phyloP scores from a whole-genome alignment of 2,888 invertebrate genomes.

The Drepanosiphum platanoidis region DNA sequence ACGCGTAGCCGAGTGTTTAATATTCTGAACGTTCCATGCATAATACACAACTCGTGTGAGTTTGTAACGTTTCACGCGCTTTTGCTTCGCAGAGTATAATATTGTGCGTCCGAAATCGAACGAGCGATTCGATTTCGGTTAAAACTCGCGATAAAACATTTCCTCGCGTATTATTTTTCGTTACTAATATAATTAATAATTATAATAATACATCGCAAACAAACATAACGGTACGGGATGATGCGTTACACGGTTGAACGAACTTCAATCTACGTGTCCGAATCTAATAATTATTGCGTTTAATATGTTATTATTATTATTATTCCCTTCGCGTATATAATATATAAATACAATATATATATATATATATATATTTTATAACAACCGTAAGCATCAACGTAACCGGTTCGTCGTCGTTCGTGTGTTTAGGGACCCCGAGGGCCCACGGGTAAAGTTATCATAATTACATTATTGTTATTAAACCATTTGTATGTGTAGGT shows the following conservation, averaged over 20 bases:
- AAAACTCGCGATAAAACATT: conserved; percentile 34
- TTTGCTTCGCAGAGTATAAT: not conserved
- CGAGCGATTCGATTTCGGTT: not conserved
- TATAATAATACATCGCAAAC: conserved; percentile 2
- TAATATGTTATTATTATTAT: conserved; percentile 14
- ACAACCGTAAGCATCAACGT: conserved; percentile 37
- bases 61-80: not conserved
- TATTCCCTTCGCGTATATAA: conserved; percentile 9
- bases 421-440: not conserved
- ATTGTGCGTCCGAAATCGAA: not conserved
- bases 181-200: not conserved
- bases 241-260: conserved; percentile 51
- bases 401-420: conserved; percentile 49
- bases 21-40: no score
- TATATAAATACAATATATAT: not conserved
- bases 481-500: not conserved
- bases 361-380: conserved; percentile 29
- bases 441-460: conserved; percentile 11
- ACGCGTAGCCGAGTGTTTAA: not conserved
- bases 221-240: conserved; percentile 37
- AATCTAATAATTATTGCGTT: conserved; percentile 48
- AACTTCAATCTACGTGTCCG: conserved; percentile 36
- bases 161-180: not conserved
- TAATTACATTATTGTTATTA: conserved; percentile 55
- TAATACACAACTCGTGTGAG: not conserved